These are phyloP conservation scores for Cylindroiulus punctatus DNA, from an alignment of 2,888 invertebrate genomes.

Conservation along the genomic window DNA sequence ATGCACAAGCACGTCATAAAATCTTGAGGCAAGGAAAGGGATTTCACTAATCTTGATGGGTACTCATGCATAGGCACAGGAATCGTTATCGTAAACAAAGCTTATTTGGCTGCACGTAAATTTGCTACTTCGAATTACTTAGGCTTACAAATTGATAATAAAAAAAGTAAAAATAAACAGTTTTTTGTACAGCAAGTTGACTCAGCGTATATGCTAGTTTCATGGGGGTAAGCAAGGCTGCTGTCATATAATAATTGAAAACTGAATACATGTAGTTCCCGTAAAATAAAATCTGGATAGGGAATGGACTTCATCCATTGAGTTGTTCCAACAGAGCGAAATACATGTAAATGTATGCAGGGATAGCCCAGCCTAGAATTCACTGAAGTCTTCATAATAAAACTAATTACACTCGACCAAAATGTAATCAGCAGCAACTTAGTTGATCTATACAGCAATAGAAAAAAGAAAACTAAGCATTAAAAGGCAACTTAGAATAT, in stretches of 20 bases:
- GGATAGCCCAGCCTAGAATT: neutral
- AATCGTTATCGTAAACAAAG: conserved; percentile 42
- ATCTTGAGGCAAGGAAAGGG: neutral
- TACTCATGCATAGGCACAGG: neutral
- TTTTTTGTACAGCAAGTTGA: no score
- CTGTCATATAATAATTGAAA: no score
- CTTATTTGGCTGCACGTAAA: neutral
- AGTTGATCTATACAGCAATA: neutral
- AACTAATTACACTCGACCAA: neutral
- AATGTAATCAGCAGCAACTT: neutral
- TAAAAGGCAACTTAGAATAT: neutral
- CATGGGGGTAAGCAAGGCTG: no score
- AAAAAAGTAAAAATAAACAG: neutral
- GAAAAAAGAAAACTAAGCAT: neutral
- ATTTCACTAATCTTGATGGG: conserved; percentile 1
- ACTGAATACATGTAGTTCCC: no score
- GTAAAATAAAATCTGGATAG: no score
- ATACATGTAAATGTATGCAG: neutral
- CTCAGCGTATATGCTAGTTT: no score
- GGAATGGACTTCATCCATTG: no score
- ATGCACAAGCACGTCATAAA: neutral
- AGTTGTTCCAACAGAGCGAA: no score
- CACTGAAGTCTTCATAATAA: neutral
- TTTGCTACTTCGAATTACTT: neutral
- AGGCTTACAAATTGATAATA: neutral